Percentiles rank a stretch among this genome's conserved stretches.
Evolutionary conservation across 2,888 invertebrate species (phyloP).

Genomic region (Volucella inanis): DNA sequence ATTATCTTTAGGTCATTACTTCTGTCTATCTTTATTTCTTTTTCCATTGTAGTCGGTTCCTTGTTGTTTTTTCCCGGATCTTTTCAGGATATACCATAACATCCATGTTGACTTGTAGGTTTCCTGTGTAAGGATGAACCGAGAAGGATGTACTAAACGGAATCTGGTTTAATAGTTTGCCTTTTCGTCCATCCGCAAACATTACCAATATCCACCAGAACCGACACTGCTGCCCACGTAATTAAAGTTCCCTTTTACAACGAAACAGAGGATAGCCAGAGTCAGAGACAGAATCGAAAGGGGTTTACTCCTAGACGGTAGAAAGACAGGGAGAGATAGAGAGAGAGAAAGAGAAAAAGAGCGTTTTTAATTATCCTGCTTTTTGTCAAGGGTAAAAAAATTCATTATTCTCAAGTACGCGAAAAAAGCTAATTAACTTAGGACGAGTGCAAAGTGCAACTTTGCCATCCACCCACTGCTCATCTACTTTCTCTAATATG

Average conservation of each 20-base stretch:
- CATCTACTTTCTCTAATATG: no score
- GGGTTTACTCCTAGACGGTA: no score
- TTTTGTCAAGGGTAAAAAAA: constrained; percentile 69
- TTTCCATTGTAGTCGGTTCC: not conserved
- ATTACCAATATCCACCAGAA: constrained; percentile 61
- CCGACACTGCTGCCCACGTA: constrained; percentile 42
- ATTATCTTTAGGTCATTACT: constrained; percentile 66
- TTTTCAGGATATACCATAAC: constrained; percentile 28
- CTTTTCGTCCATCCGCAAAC: constrained; percentile 55
- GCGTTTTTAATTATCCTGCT: constrained; percentile 70
- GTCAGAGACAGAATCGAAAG: not conserved
- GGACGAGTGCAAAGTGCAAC: constrained; percentile 71
- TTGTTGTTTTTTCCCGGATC: constrained; percentile 18
- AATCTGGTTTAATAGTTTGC: constrained; percentile 69
- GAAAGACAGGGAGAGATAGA: no score
- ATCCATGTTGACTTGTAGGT: not conserved
- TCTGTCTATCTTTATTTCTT: constrained; percentile 8
- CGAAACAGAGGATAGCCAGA: constrained; percentile 24
- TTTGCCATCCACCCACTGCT: constrained; percentile 35
- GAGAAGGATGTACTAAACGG: constrained; percentile 31
- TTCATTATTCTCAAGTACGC: constrained; percentile 70
- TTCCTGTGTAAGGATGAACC: constrained; percentile 33
- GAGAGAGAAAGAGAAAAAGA: constrained; percentile 20
- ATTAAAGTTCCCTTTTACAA: constrained; percentile 60
- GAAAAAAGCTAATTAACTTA: constrained; percentile 74